Conservation (phyloP, 2,113 vertebrate species). For the Centropus unirufus region DNA sequence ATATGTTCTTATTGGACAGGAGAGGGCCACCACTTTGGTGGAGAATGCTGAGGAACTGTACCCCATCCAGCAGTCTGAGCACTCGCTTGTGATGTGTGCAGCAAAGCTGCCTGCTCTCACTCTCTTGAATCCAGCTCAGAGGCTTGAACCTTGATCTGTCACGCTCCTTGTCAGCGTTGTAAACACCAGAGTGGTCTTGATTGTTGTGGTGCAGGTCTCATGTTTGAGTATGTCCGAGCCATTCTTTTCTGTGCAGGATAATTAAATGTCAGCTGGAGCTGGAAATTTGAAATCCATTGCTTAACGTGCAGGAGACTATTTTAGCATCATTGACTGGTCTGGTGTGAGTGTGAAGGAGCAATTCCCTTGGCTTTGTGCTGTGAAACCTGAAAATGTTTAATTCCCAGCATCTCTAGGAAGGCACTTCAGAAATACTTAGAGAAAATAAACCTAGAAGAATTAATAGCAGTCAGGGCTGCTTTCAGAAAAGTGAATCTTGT, state of each 20-base stretch:
- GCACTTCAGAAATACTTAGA: background rate
- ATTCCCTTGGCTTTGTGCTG: background rate
- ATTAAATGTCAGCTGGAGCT: background rate
- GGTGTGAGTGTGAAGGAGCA: background rate
- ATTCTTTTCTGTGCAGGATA: background rate
- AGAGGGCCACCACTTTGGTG: background rate
- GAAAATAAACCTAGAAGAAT: background rate
- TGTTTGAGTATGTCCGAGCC: background rate
- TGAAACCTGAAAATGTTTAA: constrained; percentile 3
- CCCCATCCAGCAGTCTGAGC: rapidly evolving
- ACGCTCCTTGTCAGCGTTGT: background rate
- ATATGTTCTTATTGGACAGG: background rate
- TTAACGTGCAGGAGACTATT: background rate
- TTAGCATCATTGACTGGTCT: background rate
- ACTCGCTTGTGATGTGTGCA: background rate
- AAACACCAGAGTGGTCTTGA: background rate
- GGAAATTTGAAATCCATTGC: background rate
- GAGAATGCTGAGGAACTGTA: background rate
- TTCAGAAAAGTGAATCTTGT: constrained; percentile 54
- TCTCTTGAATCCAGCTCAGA: background rate
- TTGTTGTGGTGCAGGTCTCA: background rate
- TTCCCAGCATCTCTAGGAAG: background rate
- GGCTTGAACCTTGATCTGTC: background rate
- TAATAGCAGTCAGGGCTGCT: constrained; percentile 24
- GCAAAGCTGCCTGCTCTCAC: background rate